Evolutionary conservation across 2,113 vertebrate species (phyloP).

Genomic region (Lophotis ruficrista): DNA sequence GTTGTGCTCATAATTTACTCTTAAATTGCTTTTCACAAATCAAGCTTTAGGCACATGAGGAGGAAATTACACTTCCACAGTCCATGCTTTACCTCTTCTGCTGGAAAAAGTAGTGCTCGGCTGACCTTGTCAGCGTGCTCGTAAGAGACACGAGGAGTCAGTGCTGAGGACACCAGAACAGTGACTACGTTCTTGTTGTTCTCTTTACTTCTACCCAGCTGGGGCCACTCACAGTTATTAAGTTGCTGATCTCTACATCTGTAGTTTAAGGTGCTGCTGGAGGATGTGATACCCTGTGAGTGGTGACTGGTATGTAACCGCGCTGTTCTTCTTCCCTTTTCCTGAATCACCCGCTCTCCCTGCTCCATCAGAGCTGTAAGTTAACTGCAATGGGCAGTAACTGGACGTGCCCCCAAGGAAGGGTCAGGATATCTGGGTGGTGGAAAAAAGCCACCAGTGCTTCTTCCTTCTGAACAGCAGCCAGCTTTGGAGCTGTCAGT

Average conservation of each 20-base stretch:
- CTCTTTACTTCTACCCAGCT: not conserved
- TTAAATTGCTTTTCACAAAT: not conserved
- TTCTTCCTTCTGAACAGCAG: not conserved
- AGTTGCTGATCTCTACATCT: not conserved
- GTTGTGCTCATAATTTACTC: not conserved
- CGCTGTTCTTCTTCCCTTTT: not conserved
- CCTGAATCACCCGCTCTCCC: fast-evolving
- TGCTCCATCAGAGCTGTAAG: not conserved
- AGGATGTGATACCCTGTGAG: not conserved
- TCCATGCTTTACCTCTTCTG: not conserved
- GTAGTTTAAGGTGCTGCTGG: not conserved
- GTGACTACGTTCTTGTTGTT: not conserved
- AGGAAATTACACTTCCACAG: not conserved
- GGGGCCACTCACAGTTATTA: not conserved
- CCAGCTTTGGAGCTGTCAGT: not conserved
- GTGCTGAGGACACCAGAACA: not conserved
- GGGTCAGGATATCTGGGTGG: too few relatives aligned
- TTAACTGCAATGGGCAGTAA: not conserved
- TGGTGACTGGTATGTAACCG: fast-evolving
- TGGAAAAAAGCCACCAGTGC: not conserved
- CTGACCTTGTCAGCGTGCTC: not conserved
- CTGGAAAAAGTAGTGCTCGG: not conserved
- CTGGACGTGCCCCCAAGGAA: not conserved
- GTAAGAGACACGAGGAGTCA: fast-evolving
- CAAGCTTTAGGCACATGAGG: not conserved